These are phyloP conservation scores for Cheirogaleus major DNA, from an alignment of 2,797 vertebrate genomes.

Conservation along the genomic window DNA sequence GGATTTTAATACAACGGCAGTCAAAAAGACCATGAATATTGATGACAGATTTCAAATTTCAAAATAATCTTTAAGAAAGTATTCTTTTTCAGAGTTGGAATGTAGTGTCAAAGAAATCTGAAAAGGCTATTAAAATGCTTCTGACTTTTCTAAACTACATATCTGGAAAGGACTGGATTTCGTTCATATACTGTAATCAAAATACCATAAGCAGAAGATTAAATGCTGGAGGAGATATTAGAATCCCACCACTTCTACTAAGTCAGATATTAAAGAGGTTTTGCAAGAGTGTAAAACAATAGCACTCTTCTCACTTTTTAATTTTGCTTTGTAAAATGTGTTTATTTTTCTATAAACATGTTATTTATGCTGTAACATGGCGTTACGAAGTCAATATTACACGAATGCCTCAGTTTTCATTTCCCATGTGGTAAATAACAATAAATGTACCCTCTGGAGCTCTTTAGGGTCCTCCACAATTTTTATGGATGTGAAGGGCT, in stretches of 20 bases:
- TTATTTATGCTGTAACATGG: neutral
- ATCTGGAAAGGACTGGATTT: rapidly evolving
- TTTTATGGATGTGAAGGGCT: too few species aligned
- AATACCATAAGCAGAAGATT: rapidly evolving
- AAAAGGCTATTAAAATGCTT: neutral
- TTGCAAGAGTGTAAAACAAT: neutral
- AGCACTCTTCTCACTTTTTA: rapidly evolving
- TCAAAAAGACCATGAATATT: too few species aligned
- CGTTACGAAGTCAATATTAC: neutral
- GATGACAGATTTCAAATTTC: neutral
- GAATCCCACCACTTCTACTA: rapidly evolving
- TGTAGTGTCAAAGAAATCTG: neutral
- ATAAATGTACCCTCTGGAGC: rapidly evolving
- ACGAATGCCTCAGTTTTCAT: neutral
- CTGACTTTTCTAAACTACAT: neutral
- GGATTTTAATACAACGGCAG: neutral
- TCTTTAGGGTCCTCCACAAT: neutral
- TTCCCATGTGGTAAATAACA: neutral
- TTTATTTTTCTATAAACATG: neutral
- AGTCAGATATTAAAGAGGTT: too few species aligned
- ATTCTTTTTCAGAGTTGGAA: neutral
- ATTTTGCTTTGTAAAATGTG: neutral
- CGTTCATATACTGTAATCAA: neutral
- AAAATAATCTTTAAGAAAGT: neutral
- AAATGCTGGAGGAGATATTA: rapidly evolving